These are phyloP conservation scores for Synanthedon andrenaeformis DNA, from an alignment of 2,888 invertebrate species.

Conservation along the genomic window DNA sequence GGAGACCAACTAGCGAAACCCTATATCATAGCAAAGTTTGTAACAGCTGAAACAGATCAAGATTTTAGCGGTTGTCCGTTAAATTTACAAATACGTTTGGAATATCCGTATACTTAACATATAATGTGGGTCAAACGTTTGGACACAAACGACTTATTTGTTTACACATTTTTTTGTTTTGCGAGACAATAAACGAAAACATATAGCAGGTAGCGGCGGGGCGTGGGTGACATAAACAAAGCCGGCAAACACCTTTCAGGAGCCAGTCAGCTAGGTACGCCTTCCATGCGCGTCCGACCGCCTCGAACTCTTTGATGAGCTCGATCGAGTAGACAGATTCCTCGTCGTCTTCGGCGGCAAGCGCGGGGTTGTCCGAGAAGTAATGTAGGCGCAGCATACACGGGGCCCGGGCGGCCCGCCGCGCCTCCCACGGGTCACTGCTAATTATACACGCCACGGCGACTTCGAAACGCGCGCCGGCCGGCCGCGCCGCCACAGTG, in stretches of 20 bases:
- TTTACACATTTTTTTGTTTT: not conserved
- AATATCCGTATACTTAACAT: no score
- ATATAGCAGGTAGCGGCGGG: not conserved
- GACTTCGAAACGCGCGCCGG: slow-evolving; percentile 12
- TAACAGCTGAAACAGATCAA: no score
- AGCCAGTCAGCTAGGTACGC: slow-evolving; percentile 80
- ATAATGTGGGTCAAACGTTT: no score
- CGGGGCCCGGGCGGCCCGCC: slow-evolving; percentile 62
- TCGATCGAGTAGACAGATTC: slow-evolving; percentile 81
- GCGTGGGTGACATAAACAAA: slow-evolving; percentile 21
- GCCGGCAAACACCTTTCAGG: slow-evolving; percentile 47
- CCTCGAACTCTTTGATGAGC: slow-evolving; percentile 89
- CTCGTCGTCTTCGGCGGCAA: slow-evolving; percentile 73
- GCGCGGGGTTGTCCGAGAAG: slow-evolving; percentile 82
- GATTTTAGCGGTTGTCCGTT: no score
- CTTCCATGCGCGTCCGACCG: slow-evolving; percentile 81
- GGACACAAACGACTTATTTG: no score
- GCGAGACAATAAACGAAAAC: not conserved
- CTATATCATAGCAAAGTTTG: no score
- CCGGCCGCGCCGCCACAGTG: slow-evolving; percentile 12
- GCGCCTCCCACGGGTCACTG: slow-evolving; percentile 66
- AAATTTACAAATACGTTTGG: no score
- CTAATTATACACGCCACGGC: slow-evolving; percentile 51
- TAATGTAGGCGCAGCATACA: slow-evolving; percentile 86
- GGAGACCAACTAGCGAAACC: no score